Base-by-base conservation (phyloP, 2,888 invertebrate species). In the Lasius platythorax region DNA sequence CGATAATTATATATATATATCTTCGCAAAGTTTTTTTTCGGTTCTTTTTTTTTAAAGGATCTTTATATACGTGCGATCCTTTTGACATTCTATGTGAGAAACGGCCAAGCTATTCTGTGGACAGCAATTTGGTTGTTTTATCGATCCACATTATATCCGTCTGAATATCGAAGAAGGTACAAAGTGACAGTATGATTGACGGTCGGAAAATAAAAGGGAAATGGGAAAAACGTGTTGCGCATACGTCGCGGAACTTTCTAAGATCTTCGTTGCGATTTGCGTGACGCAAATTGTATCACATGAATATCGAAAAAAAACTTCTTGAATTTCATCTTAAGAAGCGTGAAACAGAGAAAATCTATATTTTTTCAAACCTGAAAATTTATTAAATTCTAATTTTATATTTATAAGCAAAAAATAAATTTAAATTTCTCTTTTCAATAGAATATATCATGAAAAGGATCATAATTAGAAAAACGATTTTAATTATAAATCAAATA, bases 171-270 rank as follows among this genome's bases (percentile, higher is more conserved):
- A 72, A 81, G 72, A 12, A 46, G 37, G 5, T 23, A 50, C 18
- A 50, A 81, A 81, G 46, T 81, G 79, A 67, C 72, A 81, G 72
- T 23, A 2, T 61, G 79, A 81, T 46, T 81, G 79, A 72, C 72
- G 23, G 79, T 46, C 18, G 28, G 61, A 46, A 72, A 61, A 79
- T 79, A 46, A 63, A 23, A 72, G 28, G 70, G n/a, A 81, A 79
- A 72, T 79, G 3, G 37, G 15, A 63, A 43, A 46, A 61, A 23
- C 28, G 61, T 43, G 58, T 43, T 68, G n/a, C 37, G 64, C n/a
- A 8, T 37, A 23, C 23, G n/a, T 18, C 5, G 5, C 6, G 67
- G 5, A 30, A 81, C 79, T 70, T 79, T 58, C 46, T 79, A 70
- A 67, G 53, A 40, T 67, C n/a, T 4, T 43, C 40, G n/a, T 18